Conservation (phyloP, 2,888 invertebrate genomes). For the Trilocha varians region DNA sequence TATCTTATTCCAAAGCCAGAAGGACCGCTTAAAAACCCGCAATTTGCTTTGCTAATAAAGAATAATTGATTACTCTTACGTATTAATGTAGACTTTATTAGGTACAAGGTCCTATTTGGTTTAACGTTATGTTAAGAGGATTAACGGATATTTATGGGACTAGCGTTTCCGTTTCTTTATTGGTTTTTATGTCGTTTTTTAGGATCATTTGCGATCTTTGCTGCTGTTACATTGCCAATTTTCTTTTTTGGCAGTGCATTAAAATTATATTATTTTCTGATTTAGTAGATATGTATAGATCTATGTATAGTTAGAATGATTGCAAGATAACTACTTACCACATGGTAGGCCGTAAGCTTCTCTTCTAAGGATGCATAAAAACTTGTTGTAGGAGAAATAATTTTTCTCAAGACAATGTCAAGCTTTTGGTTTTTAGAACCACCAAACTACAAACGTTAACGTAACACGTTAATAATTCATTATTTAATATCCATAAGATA, state of each 20-base stretch:
- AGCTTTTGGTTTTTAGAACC: too few relatives aligned
- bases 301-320: too few relatives aligned
- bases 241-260: not conserved
- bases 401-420: too few relatives aligned
- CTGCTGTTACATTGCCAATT: not conserved
- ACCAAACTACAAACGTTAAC: too few relatives aligned
- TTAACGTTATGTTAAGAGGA: constrained; percentile 56
- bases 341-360: too few relatives aligned
- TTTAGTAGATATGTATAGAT: too few relatives aligned
- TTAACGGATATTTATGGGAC: constrained; percentile 51
- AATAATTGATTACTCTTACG: constrained; percentile 38
- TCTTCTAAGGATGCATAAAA: too few relatives aligned
- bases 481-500: too few relatives aligned
- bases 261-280: too few relatives aligned
- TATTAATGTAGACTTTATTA: constrained; percentile 13
- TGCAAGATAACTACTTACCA: too few relatives aligned
- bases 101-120: constrained; percentile 44
- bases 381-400: too few relatives aligned
- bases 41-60: constrained; percentile 30
- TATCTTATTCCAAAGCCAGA: not conserved
- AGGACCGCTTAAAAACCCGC: not conserved
- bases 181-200: constrained; percentile 36
- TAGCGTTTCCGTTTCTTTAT: constrained; percentile 39
- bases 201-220: constrained; percentile 1
- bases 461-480: too few relatives aligned